Percentiles rank a stretch among this genome's conserved stretches.
These are phyloP conservation scores for Agelaius tricolor DNA, from an alignment of 2,113 vertebrate genomes.

Conservation along the genomic window DNA sequence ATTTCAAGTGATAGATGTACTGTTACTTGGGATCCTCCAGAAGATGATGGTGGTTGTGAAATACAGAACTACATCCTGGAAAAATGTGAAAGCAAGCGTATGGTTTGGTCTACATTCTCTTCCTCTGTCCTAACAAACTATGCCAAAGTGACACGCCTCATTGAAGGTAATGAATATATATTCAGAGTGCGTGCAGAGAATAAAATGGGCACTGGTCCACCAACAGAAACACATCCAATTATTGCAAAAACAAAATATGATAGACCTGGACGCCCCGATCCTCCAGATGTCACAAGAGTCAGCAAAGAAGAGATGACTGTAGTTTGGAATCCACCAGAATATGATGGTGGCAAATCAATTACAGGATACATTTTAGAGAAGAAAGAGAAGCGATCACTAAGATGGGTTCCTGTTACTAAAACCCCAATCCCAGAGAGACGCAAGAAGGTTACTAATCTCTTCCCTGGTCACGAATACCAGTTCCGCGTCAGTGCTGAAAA, in stretches of 20 bases:
- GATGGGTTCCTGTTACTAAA: conserved; percentile 94
- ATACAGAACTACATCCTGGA: conserved; percentile 98
- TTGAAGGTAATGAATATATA: conserved; percentile 96
- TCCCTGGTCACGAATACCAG: conserved; percentile 94
- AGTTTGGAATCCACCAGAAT: conserved; percentile 91
- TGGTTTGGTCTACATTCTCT: conserved; percentile 94
- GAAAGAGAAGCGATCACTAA: conserved; percentile 87
- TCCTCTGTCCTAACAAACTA: conserved; percentile 85
- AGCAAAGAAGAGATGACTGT: conserved; percentile 95
- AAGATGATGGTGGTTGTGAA: conserved; percentile 96
- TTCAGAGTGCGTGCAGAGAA: conserved; percentile 98
- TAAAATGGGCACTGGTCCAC: conserved; percentile 97
- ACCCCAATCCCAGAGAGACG: conserved; percentile 83
- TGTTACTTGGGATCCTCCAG: conserved; percentile 90
- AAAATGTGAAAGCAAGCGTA: conserved; percentile 96
- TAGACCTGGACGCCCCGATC: conserved; percentile 88
- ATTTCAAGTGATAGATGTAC: conserved; percentile 91
- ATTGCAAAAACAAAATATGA: conserved; percentile 91
- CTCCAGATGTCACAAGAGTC: conserved; percentile 91
- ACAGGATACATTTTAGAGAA: conserved; percentile 94
- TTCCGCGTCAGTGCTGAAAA: conserved; percentile 98
- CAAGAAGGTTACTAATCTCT: conserved; percentile 88
- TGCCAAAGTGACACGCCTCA: conserved; percentile 89
- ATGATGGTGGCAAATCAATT: conserved; percentile 93
- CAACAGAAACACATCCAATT: conserved; percentile 89